Evolutionary conservation across 1,140 invertebrate genomes (phyloP), one percentile per base, ranked within the genome.

Genomic region (Dinoponera quadriceps): DNA sequence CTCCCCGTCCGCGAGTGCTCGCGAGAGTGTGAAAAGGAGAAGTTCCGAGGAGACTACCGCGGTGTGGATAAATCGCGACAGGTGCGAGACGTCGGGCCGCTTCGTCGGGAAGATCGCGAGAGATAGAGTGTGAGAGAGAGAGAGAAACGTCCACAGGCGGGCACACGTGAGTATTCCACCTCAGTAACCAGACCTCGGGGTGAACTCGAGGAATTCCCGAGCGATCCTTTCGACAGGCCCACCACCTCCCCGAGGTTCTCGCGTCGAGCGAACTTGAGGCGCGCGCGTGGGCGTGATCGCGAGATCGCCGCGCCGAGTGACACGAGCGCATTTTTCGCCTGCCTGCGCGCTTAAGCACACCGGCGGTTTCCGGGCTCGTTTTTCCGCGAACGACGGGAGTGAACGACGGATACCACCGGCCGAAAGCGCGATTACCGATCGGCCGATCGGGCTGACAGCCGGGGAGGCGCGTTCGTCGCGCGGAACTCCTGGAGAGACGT

Each of bases 1-100:
- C 38, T 13, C 3, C 73, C 44, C 13, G 13, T n/a, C n/a, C 85
- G 85, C 80, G 85, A 83, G 85, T 83, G 85, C 72, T 62, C 48
- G 44, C 38, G 29, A n/a, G 71, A 25, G 27, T 82, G 62, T 85
- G 85, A 51, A 14, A 57, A 38, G 57, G 48, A 20, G 16, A 27
- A 69, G 29, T 57, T 78, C 63, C 74, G 57, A 16, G 11, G 38
- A 20, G 29, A 16, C n/a, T 22, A 7, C 14, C 51, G 75, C 33
- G 25, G 51, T 78, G 74, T 69, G 33, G 63, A 78, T 78, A 78
- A 68, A 25, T 69, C 75, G 33, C 29, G 20, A 62, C 25, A 62
- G 72, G 72, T 62, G 27, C 59, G 27, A 27, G n/a, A 25, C 22
- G 2, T 22, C 18, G 68, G 38, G 4, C 22, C 38, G 5, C 57